phyloP scores from a whole-genome alignment of 2,797 vertebrate genomes.

The Fundulus diaphanus region DNA sequence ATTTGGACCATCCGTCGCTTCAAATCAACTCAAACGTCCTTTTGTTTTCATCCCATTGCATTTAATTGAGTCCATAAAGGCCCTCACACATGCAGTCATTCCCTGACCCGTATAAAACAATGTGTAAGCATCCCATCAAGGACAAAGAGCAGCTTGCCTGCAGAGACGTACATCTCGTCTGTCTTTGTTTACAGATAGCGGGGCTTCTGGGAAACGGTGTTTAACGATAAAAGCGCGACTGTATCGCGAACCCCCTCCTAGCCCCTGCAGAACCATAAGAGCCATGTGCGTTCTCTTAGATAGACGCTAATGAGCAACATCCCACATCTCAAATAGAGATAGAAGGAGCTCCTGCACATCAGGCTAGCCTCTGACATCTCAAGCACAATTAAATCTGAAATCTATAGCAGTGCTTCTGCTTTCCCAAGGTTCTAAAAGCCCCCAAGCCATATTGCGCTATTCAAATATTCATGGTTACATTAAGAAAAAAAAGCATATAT shows the following conservation, averaged over 20 bases:
- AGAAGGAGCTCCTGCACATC: slow-evolving; percentile 20
- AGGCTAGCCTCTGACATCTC: slow-evolving; percentile 27
- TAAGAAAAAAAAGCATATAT: slow-evolving; percentile 51
- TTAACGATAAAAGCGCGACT: background rate
- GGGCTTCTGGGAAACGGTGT: slow-evolving; percentile 25
- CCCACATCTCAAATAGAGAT: slow-evolving; percentile 33
- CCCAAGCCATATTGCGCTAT: slow-evolving; percentile 24
- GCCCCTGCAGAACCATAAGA: slow-evolving; percentile 21
- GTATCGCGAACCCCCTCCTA: background rate
- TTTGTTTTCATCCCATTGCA: slow-evolving; percentile 3
- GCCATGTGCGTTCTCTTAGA: slow-evolving; percentile 22
- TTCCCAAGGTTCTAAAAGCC: slow-evolving; percentile 42
- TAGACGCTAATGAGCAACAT: slow-evolving; percentile 53
- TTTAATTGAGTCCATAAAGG: background rate
- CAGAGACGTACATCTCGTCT: slow-evolving; percentile 11
- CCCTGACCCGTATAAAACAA: slow-evolving; percentile 29
- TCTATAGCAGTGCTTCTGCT: slow-evolving; percentile 32
- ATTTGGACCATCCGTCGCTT: background rate
- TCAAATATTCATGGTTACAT: slow-evolving; percentile 65
- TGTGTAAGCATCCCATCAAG: slow-evolving; percentile 33
- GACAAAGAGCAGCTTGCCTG: slow-evolving; percentile 45
- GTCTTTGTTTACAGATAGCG: slow-evolving; percentile 55
- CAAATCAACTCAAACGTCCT: slow-evolving; percentile 11
- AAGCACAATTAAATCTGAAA: slow-evolving; percentile 31
- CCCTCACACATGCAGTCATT: slow-evolving; percentile 1